A percentile compares a stretch with the other conserved stretches of the same genome.
Conservation (phyloP, 1,140 invertebrate species). For the Anagrus nilaparvatae region DNA sequence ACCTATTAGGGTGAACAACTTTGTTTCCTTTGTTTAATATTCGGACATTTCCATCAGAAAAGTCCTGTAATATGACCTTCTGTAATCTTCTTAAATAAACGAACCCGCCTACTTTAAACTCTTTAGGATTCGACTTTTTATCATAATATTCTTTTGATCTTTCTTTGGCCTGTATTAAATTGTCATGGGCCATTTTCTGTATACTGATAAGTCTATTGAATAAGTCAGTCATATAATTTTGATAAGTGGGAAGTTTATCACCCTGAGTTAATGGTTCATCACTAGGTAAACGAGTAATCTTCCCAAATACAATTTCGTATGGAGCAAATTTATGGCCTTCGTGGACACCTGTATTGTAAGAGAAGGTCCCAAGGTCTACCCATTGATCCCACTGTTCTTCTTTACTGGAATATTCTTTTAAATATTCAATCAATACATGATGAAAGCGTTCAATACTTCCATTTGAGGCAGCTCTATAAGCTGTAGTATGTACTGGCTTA, state of each 20-base stretch:
- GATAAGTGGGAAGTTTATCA: too few relatives aligned
- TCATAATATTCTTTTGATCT: slow-evolving; percentile 15
- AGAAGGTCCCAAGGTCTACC: too few relatives aligned
- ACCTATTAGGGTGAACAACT: too few relatives aligned
- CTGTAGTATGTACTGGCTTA: slow-evolving; percentile 25
- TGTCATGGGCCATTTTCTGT: slow-evolving; percentile 5
- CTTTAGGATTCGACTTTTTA: slow-evolving; percentile 1
- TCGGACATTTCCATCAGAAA: slow-evolving; percentile 1
- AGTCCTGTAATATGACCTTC: slow-evolving; percentile 1
- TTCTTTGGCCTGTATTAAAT: slow-evolving; percentile 9
- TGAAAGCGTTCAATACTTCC: slow-evolving; percentile 32
- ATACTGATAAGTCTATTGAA: too few relatives aligned
- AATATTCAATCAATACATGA: slow-evolving; percentile 20
- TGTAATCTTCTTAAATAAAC: neutral
- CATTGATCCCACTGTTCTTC: too few relatives aligned
- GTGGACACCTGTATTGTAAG: too few relatives aligned
- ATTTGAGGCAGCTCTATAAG: slow-evolving; percentile 33
- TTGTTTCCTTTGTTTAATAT: neutral
- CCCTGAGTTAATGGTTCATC: too few relatives aligned
- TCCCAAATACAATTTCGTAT: too few relatives aligned
- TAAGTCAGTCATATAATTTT: too few relatives aligned
- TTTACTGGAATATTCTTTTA: too few relatives aligned
- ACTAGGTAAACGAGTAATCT: too few relatives aligned
- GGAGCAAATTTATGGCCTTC: too few relatives aligned
- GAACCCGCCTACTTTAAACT: slow-evolving; percentile 4